Evolutionary conservation across 2,797 vertebrate species (phyloP).

Genomic region (Siniperca scherzeri): DNA sequence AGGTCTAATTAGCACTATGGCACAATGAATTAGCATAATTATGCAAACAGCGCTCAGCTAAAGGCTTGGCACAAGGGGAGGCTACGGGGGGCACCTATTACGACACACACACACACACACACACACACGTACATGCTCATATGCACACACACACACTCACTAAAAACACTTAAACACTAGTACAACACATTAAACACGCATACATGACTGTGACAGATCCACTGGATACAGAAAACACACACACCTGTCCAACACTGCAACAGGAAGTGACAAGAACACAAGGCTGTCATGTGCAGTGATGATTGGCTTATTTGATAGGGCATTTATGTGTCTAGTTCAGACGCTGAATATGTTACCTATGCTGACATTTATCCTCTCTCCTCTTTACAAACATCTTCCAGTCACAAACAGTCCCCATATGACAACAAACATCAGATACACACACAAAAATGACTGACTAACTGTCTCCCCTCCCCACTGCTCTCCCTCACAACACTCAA

Average conservation of each 20-base stretch:
- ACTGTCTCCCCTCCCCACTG: background rate
- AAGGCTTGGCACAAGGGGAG: conserved; percentile 81
- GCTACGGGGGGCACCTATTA: conserved; percentile 80
- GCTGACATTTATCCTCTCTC: conserved; percentile 21
- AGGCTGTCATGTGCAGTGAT: background rate
- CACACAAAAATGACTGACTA: conserved; percentile 50
- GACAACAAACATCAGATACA: conserved; percentile 33
- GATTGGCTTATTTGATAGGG: conserved; percentile 19
- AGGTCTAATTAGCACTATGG: conserved; percentile 87
- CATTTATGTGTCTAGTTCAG: conserved; percentile 12
- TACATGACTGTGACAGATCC: conserved; percentile 31
- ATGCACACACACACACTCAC: conserved; percentile 12
- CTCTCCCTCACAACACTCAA: conserved; percentile 57
- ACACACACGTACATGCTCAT: background rate
- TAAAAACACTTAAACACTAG: conserved; percentile 44
- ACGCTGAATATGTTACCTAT: conserved; percentile 13
- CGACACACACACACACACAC: conserved; percentile 64
- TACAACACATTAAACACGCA: conserved; percentile 50
- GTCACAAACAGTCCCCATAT: conserved; percentile 33
- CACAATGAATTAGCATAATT: conserved; percentile 89
- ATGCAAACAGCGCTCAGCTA: conserved; percentile 84
- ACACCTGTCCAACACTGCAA: conserved; percentile 39
- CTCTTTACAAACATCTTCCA: conserved; percentile 28
- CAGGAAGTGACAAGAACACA: conserved; percentile 33
- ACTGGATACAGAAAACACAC: conserved; percentile 41